Evolutionary conservation across 2,888 invertebrate species (phyloP).

Genomic region (Coecobrya sp.): DNA sequence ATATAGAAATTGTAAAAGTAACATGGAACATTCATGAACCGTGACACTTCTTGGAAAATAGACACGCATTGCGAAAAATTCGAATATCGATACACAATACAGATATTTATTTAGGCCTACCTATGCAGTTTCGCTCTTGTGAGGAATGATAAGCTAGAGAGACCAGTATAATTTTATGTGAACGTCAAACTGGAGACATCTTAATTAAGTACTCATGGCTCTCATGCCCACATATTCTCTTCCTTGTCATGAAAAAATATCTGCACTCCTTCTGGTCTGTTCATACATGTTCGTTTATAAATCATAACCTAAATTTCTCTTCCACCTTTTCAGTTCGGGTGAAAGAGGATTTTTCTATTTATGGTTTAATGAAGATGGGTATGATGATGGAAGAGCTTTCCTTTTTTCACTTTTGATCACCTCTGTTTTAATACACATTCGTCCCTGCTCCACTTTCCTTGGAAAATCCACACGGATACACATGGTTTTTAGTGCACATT

Average conservation of each 20-base stretch:
- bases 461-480: neutral
- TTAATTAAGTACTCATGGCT: too few relatives aligned
- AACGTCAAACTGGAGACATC: too few relatives aligned
- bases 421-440: conserved; percentile 14
- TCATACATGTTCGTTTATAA: too few relatives aligned
- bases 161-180: too few relatives aligned
- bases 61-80: neutral
- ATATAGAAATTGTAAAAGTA: neutral
- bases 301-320: neutral
- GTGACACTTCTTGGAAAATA: neutral
- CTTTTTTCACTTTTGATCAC: neutral
- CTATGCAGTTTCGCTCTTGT: too few relatives aligned
- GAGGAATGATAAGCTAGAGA: too few relatives aligned
- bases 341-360: neutral
- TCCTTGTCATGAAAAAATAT: too few relatives aligned
- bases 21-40: neutral
- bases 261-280: too few relatives aligned
- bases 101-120: too few relatives aligned
- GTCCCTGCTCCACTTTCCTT: conserved; percentile 13
- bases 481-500: neutral
- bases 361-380: neutral
- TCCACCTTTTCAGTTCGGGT: neutral
- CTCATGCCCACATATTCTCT: too few relatives aligned
- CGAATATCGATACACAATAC: too few relatives aligned
- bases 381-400: neutral